Conservation (phyloP, 1,140 invertebrate species). For the Heterodera schachtii region DNA sequence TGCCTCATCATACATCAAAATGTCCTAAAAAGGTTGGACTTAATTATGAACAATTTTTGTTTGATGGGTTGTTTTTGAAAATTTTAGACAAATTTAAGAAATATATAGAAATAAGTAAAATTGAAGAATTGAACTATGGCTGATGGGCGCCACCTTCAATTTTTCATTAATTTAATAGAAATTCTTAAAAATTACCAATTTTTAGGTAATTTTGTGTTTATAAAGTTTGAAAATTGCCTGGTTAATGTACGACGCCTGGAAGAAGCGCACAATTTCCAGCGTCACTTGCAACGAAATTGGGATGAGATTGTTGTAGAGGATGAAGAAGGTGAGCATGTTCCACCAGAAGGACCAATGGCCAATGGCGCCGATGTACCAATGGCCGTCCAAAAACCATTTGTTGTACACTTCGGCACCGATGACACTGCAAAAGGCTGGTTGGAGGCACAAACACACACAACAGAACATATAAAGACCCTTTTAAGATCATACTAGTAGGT, state of each 20-base stretch:
- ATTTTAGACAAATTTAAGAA: no score
- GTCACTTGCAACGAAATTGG: constrained; percentile 99
- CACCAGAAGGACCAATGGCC: constrained; percentile 80
- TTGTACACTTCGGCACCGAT: constrained; percentile 83
- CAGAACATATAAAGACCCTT: no score
- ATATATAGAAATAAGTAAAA: no score
- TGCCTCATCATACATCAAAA: constrained; percentile 92
- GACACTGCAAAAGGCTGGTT: constrained; percentile 71
- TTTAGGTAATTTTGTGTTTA: constrained; percentile 2
- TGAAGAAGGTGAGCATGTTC: constrained; percentile 96
- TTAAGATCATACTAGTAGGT: no score
- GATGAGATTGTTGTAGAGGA: constrained; percentile 98
- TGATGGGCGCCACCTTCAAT: no score
- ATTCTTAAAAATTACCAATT: neutral
- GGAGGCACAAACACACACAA: no score
- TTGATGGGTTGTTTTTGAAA: no score
- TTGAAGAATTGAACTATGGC: no score
- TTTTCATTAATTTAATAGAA: no score
- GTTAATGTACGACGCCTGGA: constrained; percentile 83
- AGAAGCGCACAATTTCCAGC: constrained; percentile 91
- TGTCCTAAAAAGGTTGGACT: constrained; percentile 70
- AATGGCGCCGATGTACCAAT: constrained; percentile 31
- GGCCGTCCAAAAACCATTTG: constrained; percentile 45
- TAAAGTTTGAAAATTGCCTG: constrained; percentile 67
- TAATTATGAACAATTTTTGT: neutral